Evolutionary conservation across 2,113 vertebrate species (phyloP).

Genomic region (Cyanoramphus novaezelandiae): DNA sequence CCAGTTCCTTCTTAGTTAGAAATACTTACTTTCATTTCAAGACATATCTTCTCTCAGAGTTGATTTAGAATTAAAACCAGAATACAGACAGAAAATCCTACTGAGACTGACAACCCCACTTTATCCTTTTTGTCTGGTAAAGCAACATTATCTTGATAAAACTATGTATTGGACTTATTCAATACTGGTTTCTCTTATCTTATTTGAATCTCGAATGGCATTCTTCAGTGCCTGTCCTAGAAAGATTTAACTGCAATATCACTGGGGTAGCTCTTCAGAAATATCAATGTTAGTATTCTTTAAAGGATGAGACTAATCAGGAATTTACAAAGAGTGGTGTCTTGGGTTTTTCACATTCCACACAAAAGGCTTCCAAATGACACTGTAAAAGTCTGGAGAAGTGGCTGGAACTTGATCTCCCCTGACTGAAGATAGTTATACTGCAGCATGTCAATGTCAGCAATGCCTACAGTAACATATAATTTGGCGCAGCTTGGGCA

Average conservation of each 20-base stretch:
- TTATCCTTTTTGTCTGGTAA: background rate
- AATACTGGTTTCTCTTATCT: background rate
- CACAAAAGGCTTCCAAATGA: background rate
- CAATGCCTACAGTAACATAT: background rate
- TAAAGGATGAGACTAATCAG: background rate
- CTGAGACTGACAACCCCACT: background rate
- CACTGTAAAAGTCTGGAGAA: background rate
- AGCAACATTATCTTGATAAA: background rate
- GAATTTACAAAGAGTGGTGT: background rate
- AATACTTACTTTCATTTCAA: background rate
- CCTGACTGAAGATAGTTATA: background rate
- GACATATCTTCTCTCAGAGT: background rate
- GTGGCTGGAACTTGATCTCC: background rate
- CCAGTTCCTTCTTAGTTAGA: background rate
- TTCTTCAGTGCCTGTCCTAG: background rate
- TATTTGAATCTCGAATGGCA: background rate
- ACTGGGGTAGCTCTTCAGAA: background rate
- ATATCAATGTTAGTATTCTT: background rate
- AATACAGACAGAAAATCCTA: background rate
- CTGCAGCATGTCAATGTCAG: background rate
- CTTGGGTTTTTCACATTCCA: background rate
- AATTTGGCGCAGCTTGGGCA: background rate
- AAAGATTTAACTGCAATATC: background rate
- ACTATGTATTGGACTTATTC: background rate
- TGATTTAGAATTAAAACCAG: background rate